Percentiles rank a stretch among this genome's conserved stretches.
These are phyloP conservation scores for Copidosoma aretas DNA, from an alignment of 2,888 invertebrate genomes.

Conservation along the genomic window DNA sequence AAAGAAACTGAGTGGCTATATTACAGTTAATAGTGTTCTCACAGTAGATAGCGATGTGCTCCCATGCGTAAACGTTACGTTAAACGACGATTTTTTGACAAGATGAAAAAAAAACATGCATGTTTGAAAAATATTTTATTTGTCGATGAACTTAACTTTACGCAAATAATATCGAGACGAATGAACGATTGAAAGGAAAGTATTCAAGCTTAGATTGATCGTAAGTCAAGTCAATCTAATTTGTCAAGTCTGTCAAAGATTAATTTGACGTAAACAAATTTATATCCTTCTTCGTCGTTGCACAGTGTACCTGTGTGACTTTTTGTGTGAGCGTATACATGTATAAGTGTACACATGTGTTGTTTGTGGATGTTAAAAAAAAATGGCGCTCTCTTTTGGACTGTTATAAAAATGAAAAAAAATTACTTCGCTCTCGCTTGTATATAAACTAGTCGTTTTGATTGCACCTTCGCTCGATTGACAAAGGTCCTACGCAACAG, in stretches of 20 bases:
- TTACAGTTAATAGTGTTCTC: slow-evolving; percentile 21
- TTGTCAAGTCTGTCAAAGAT: neutral
- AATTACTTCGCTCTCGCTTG: too few species aligned
- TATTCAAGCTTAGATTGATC: slow-evolving; percentile 15
- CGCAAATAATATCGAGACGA: slow-evolving; percentile 8
- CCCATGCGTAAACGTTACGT: neutral
- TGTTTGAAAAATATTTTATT: slow-evolving; percentile 3
- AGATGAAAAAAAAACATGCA: slow-evolving; percentile 4
- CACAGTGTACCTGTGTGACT: too few species aligned
- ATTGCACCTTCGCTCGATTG: slow-evolving; percentile 31
- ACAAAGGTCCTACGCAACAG: slow-evolving; percentile 40
- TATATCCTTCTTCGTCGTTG: neutral
- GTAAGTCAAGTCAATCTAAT: slow-evolving; percentile 20
- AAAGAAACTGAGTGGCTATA: slow-evolving; percentile 25
- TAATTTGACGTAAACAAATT: slow-evolving; percentile 10
- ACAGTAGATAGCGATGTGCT: slow-evolving; percentile 12
- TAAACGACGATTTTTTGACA: neutral
- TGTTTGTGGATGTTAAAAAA: neutral
- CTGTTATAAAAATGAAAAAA: neutral
- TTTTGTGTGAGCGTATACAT: too few species aligned
- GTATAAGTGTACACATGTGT: neutral
- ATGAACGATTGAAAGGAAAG: slow-evolving; percentile 17
- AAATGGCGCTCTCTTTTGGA: slow-evolving; percentile 31
- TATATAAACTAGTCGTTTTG: slow-evolving; percentile 32
- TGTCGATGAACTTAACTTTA: neutral